Percentiles rank a stretch among this genome's conserved stretches.
Evolutionary conservation across 2,797 vertebrate species (phyloP).

Genomic region (Tinamus major): DNA sequence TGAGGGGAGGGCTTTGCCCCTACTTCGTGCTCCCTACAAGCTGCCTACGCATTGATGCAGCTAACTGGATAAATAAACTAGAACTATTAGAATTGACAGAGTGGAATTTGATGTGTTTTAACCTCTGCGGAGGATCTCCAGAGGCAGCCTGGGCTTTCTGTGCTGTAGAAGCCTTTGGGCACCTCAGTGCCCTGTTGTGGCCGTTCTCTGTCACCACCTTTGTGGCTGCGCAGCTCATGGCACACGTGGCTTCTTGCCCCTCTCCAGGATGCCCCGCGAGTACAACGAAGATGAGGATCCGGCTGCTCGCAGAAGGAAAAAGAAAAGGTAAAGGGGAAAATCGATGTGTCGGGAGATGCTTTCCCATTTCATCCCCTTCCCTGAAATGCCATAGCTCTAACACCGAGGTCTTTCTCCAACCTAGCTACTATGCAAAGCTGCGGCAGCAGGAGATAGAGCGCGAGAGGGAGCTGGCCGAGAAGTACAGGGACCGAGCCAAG

Average conservation of each 20-base stretch:
- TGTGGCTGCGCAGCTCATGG: not conserved
- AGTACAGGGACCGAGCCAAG: conserved; percentile 93
- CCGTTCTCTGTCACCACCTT: not conserved
- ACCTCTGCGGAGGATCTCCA: fast-evolving
- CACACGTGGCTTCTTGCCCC: not conserved
- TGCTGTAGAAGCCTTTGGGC: fast-evolving
- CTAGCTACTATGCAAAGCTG: conserved; percentile 95
- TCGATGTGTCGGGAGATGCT: not conserved
- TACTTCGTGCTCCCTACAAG: fast-evolving
- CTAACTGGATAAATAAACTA: not conserved
- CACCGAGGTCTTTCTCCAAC: not conserved
- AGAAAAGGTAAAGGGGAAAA: conserved; percentile 88
- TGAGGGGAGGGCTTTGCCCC: fast-evolving
- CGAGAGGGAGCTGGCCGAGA: conserved; percentile 93
- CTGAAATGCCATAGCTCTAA: fast-evolving
- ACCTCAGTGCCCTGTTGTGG: fast-evolving
- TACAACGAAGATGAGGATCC: conserved; percentile 99
- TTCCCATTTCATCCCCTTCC: fast-evolving
- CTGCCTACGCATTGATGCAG: fast-evolving
- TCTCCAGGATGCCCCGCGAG: conserved; percentile 94
- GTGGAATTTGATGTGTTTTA: fast-evolving
- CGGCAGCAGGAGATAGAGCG: conserved; percentile 96
- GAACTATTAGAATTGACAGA: not conserved
- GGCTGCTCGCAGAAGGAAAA: conserved; percentile 95
- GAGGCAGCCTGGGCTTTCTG: not conserved